phyloP scores from a whole-genome alignment of 2,888 invertebrate genomes.

The Onchidella celtica region DNA sequence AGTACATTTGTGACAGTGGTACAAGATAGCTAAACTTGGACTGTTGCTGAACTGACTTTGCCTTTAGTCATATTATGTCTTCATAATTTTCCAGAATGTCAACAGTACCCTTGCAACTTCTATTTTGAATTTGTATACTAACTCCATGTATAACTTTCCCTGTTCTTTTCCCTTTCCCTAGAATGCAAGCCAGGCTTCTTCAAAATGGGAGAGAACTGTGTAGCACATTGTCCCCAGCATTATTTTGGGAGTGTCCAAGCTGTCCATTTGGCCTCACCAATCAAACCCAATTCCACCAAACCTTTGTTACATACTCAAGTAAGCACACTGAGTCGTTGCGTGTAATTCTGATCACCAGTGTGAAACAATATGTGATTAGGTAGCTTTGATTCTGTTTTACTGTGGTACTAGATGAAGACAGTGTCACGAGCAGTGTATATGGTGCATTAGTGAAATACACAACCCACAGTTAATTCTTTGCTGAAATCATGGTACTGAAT shows the following conservation, averaged over 20 bases:
- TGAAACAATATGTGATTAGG: neutral
- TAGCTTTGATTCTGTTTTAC: no score
- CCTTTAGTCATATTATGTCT: no score
- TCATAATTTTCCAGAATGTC: no score
- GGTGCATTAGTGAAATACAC: no score
- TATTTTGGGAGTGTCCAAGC: slow-evolving; percentile 71
- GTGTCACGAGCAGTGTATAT: neutral
- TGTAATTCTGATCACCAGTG: neutral
- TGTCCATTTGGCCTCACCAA: slow-evolving; percentile 56
- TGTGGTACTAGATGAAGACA: neutral
- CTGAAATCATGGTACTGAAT: no score
- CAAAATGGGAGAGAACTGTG: slow-evolving; percentile 70
- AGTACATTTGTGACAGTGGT: no score
- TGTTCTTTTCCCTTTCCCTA: slow-evolving; percentile 58
- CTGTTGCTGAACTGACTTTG: no score
- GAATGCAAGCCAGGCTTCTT: slow-evolving; percentile 73
- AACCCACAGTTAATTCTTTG: no score
- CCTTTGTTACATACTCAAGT: slow-evolving; percentile 46
- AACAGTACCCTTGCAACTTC: no score
- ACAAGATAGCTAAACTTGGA: no score
- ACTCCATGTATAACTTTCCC: no score
- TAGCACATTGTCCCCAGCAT: slow-evolving; percentile 71
- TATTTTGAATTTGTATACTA: no score
- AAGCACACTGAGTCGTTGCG: neutral
- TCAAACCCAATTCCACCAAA: slow-evolving; percentile 59